phyloP scores from a whole-genome alignment of 2,113 vertebrate genomes.

The Chionodraco myersi region DNA sequence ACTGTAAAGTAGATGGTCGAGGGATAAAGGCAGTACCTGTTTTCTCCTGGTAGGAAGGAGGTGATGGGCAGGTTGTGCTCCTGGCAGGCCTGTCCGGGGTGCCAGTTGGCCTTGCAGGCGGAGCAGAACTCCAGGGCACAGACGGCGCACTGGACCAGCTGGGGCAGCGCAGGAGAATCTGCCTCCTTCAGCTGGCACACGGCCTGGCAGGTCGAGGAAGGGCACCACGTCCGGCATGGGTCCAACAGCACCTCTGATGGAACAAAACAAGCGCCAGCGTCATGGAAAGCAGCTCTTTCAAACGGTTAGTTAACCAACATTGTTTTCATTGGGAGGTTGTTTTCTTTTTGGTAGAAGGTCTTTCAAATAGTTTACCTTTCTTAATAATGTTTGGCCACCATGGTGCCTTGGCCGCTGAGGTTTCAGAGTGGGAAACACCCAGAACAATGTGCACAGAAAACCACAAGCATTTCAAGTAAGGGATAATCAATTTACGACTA shows the following conservation, averaged over 20 bases:
- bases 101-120: slow-evolving; percentile 95
- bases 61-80: slow-evolving; percentile 90
- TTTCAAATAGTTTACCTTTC: too few species aligned
- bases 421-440: neutral
- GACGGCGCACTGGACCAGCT: slow-evolving; percentile 92
- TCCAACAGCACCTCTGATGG: slow-evolving; percentile 94
- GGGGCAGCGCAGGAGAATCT: slow-evolving; percentile 87
- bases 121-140: slow-evolving; percentile 97
- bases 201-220: slow-evolving; percentile 94
- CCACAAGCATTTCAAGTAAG: neutral
- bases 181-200: slow-evolving; percentile 95
- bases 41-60: slow-evolving; percentile 94
- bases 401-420: neutral
- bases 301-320: neutral
- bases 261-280: slow-evolving; percentile 4
- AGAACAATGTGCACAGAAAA: neutral
- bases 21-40: slow-evolving; percentile 83
- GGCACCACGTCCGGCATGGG: slow-evolving; percentile 98
- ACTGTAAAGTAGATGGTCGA: neutral
- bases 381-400: too few species aligned
- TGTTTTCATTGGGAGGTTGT: accelerated
- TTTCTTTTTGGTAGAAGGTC: neutral
- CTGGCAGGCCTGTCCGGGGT: slow-evolving; percentile 93
- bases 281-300: neutral
- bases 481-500: neutral